phyloP scores from a whole-genome alignment of 2,888 invertebrate species.

The Ectropis crepuscularia region DNA sequence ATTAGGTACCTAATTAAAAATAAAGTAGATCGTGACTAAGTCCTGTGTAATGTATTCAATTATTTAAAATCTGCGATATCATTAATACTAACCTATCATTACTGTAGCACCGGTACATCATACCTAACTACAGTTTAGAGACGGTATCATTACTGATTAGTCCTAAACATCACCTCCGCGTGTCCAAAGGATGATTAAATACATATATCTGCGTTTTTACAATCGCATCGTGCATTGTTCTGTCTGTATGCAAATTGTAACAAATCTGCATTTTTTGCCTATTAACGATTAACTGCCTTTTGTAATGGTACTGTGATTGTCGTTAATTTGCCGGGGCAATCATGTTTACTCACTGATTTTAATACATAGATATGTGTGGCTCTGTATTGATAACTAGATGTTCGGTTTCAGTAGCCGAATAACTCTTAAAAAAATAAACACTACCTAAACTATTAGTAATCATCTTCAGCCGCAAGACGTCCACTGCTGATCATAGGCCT shows the following conservation, averaged over 20 bases:
- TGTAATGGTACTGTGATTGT: constrained; percentile 15
- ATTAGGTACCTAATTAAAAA: too few species aligned
- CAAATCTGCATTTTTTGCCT: constrained; percentile 28
- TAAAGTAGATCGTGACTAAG: too few species aligned
- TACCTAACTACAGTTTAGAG: constrained; percentile 39
- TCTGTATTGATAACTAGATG: too few species aligned
- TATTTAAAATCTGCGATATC: constrained; percentile 1
- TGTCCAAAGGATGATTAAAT: constrained; percentile 40
- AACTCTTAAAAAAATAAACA: too few species aligned
- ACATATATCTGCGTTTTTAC: constrained; percentile 23
- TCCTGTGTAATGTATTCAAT: neutral
- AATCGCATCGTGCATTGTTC: constrained; percentile 31
- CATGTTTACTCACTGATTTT: neutral
- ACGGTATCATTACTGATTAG: constrained; percentile 45
- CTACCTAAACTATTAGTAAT: too few species aligned
- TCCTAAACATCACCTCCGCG: constrained; percentile 35
- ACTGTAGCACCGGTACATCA: neutral
- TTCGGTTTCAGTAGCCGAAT: too few species aligned
- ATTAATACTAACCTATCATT: constrained; percentile 3
- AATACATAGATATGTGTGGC: too few species aligned
- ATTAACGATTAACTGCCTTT: constrained; percentile 25
- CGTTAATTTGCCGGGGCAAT: constrained; percentile 9
- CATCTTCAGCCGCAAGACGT: too few species aligned
- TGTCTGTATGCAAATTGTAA: constrained; percentile 27
- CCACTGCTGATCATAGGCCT: too few species aligned